These are phyloP conservation scores for Myotis myotis DNA, from an alignment of 2,797 vertebrate species.

Conservation along the genomic window DNA sequence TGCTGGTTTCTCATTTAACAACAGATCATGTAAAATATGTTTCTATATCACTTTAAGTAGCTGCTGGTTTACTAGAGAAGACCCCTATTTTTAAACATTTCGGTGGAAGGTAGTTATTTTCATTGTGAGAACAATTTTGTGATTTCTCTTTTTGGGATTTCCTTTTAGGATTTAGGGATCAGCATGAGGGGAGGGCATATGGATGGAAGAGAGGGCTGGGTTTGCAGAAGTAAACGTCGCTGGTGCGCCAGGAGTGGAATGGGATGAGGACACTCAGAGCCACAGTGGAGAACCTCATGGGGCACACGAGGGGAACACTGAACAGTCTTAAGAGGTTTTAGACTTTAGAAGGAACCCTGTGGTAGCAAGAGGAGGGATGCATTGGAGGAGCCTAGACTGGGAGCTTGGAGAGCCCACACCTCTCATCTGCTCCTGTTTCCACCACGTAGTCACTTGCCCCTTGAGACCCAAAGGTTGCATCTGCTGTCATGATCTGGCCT, in stretches of 20 bases:
- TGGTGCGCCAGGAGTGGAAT: neutral
- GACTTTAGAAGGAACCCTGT: neutral
- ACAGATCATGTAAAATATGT: neutral
- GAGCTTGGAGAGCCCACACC: neutral
- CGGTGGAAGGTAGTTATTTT: neutral
- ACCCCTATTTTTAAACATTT: neutral
- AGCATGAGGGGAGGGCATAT: rapidly evolving
- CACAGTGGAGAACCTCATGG: neutral
- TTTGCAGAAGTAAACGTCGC: neutral
- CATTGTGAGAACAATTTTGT: neutral
- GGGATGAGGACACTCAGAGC: neutral
- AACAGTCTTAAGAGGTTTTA: neutral
- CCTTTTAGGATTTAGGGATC: neutral
- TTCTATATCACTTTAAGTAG: constrained; percentile 4
- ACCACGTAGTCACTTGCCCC: neutral
- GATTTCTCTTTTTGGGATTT: neutral
- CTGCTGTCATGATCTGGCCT: neutral
- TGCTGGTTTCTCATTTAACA: neutral
- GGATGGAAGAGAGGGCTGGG: neutral
- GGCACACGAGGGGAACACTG: neutral
- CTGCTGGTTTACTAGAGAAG: neutral
- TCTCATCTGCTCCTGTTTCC: neutral
- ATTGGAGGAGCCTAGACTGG: rapidly evolving
- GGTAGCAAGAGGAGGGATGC: neutral
- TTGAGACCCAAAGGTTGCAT: neutral